phyloP scores from a whole-genome alignment of 2,113 vertebrate species.

The Ceratotherium simum region DNA sequence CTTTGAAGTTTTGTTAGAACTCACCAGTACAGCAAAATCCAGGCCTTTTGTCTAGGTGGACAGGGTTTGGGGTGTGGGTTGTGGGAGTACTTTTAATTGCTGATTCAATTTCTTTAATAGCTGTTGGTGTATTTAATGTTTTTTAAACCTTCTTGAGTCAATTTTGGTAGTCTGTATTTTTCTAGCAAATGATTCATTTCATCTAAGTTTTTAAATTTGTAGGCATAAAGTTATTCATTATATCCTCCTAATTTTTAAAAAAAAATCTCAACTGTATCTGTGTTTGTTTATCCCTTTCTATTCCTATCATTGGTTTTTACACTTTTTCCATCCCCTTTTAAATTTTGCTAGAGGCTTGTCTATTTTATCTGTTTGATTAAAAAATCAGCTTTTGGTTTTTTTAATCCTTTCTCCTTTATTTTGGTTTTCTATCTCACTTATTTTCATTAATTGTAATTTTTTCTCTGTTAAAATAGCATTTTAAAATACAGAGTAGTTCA shows the following conservation, averaged over 20 bases:
- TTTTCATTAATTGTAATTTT: not conserved
- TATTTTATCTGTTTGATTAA: not conserved
- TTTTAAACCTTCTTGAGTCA: not conserved
- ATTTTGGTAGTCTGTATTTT: not conserved
- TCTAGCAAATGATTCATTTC: not conserved
- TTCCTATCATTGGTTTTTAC: not conserved
- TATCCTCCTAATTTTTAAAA: not conserved
- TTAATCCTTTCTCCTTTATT: not conserved
- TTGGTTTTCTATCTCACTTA: not conserved
- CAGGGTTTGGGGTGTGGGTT: too few species aligned
- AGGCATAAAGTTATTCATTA: not conserved
- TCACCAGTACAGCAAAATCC: not conserved
- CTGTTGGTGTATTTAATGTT: not conserved
- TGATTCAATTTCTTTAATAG: not conserved
- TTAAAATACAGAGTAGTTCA: not conserved
- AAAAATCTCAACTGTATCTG: not conserved
- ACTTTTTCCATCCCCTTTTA: not conserved
- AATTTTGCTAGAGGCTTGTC: not conserved
- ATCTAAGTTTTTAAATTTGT: not conserved
- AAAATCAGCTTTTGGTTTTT: not conserved
- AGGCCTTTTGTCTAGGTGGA: not conserved
- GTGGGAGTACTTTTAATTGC: not conserved
- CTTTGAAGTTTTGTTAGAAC: not conserved
- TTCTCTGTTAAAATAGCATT: not conserved
- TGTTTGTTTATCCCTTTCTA: not conserved